Percentiles rank a stretch among this genome's conserved stretches.
These are phyloP conservation scores for Mythimna ferrago DNA, from an alignment of 2,888 invertebrate species.

Conservation along the genomic window DNA sequence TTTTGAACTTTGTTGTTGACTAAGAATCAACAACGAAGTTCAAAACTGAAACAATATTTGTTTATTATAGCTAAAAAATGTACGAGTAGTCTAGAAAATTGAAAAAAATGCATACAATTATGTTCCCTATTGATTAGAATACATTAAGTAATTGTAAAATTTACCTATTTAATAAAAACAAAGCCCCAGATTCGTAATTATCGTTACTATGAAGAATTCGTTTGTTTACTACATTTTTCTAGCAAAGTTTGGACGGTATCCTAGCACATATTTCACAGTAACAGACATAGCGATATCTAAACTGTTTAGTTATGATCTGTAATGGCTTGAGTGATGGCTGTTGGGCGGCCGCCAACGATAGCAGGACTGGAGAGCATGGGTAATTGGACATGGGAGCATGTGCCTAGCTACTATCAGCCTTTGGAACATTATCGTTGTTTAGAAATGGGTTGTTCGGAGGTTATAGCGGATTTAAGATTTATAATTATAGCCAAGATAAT, in stretches of 20 bases:
- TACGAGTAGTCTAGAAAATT: too few species aligned
- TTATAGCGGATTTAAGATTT: too few species aligned
- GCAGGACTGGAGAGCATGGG: constrained; percentile 13
- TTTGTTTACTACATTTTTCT: constrained; percentile 42
- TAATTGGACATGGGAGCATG: constrained; percentile 11
- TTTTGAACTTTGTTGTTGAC: too few species aligned
- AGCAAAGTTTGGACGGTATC: neutral
- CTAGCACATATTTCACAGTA: constrained; percentile 6
- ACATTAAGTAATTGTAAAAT: too few species aligned
- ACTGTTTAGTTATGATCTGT: constrained; percentile 58
- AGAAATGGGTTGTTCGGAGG: neutral
- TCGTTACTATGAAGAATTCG: neutral
- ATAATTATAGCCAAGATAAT: too few species aligned
- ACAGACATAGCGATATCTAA: constrained; percentile 33
- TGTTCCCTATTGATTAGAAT: too few species aligned
- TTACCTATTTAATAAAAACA: neutral
- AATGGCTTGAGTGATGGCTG: constrained; percentile 55
- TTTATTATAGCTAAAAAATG: too few species aligned
- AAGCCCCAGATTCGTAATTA: neutral
- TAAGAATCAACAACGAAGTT: too few species aligned
- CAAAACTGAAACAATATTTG: too few species aligned
- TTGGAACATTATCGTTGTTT: neutral
- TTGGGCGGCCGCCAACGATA: constrained; percentile 52
- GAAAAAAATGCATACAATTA: too few species aligned
- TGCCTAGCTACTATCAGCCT: constrained; percentile 1